A percentile compares a stretch with the other conserved stretches of the same genome.
Evolutionary conservation across 2,113 vertebrate species (phyloP).

Genomic region (Megaceryle torquata): DNA sequence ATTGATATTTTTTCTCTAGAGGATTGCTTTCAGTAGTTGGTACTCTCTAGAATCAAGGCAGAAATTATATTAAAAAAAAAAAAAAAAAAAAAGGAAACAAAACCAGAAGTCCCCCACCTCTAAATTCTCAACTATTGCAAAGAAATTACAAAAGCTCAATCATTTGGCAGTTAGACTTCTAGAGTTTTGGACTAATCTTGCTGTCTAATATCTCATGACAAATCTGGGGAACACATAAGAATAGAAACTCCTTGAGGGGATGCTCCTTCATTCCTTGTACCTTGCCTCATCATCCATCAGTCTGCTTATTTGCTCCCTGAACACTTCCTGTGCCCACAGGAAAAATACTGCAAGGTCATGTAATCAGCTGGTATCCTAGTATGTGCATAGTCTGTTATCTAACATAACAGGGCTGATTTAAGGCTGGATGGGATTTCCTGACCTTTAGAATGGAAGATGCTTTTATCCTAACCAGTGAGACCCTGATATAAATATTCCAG

Average conservation of each 20-base stretch:
- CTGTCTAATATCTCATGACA: neutral
- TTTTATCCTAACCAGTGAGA: neutral
- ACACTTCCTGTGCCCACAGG: neutral
- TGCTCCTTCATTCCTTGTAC: neutral
- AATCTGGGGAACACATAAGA: neutral
- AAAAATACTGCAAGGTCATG: neutral
- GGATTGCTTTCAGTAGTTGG: conserved; percentile 2
- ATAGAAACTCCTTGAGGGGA: neutral
- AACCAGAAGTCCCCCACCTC: neutral
- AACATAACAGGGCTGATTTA: neutral
- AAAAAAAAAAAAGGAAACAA: neutral
- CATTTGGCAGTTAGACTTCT: neutral
- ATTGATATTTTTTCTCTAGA: conserved; percentile 10
- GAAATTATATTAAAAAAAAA: neutral
- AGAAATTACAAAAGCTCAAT: neutral
- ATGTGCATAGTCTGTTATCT: neutral
- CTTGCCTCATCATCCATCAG: neutral
- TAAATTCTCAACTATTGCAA: neutral
- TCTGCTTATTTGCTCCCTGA: neutral
- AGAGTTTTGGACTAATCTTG: neutral
- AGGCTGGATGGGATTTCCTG: neutral
- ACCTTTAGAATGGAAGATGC: neutral
- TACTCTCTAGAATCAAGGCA: conserved; percentile 22
- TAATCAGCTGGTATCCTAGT: neutral
- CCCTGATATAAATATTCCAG: neutral